These are phyloP conservation scores for Eueremaeus valkanovi DNA, from an alignment of 2,888 invertebrate species.

Conservation along the genomic window DNA sequence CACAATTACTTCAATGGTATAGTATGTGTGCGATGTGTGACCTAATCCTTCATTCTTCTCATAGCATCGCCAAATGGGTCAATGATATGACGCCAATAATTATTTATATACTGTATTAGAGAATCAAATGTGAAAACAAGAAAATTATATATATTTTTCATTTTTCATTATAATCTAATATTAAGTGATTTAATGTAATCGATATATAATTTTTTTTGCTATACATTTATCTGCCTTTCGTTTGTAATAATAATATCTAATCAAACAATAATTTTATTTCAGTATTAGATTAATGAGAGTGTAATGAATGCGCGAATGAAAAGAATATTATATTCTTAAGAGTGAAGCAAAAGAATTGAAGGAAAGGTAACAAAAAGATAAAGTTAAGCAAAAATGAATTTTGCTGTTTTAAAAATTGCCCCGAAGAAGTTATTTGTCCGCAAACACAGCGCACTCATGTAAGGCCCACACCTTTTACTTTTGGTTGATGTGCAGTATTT, in stretches of 20 bases:
- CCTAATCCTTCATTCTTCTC: not conserved
- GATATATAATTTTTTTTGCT: too few relatives aligned
- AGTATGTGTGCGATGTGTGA: not conserved
- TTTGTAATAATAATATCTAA: too few relatives aligned
- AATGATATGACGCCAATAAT: not conserved
- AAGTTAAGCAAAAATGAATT: not conserved
- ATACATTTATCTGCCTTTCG: too few relatives aligned
- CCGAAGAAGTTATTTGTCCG: not conserved
- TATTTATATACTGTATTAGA: not conserved
- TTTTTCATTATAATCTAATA: too few relatives aligned
- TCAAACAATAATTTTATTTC: too few relatives aligned
- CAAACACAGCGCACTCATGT: not conserved
- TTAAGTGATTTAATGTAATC: too few relatives aligned
- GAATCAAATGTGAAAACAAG: too few relatives aligned
- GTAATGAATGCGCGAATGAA: too few relatives aligned
- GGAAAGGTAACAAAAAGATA: not conserved
- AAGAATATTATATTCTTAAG: too few relatives aligned
- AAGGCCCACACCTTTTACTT: slow-evolving; percentile 12
- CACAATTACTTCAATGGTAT: not conserved
- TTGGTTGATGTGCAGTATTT: not conserved
- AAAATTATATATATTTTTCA: too few relatives aligned
- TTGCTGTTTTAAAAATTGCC: not conserved
- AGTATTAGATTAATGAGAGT: too few relatives aligned
- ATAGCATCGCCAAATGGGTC: slow-evolving; percentile 16
- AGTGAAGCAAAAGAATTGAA: too few relatives aligned